Evolutionary conservation across 2,113 vertebrate species (phyloP).

Genomic region (Amblyornis subalaris): DNA sequence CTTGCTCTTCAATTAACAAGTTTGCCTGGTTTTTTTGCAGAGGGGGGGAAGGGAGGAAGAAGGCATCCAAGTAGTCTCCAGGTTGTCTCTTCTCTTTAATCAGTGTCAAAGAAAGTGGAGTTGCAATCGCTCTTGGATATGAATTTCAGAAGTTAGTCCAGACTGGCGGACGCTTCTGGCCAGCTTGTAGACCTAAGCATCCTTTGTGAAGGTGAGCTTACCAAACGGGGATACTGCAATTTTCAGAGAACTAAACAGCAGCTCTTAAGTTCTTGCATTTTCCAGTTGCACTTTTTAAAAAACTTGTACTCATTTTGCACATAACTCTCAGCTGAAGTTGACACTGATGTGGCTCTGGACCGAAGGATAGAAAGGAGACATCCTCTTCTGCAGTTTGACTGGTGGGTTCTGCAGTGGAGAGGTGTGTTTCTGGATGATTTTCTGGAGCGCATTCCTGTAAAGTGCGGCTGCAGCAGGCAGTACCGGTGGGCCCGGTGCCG

Average conservation of each 20-base stretch:
- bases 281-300: slow-evolving; percentile 39
- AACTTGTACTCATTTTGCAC: slow-evolving; percentile 74
- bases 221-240: slow-evolving; percentile 73
- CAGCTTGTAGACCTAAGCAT: slow-evolving; percentile 15
- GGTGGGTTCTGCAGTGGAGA: slow-evolving; percentile 4
- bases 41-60: slow-evolving; percentile 61
- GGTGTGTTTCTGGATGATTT: slow-evolving; percentile 22
- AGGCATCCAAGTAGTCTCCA: slow-evolving; percentile 33
- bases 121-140: neutral
- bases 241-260: slow-evolving; percentile 67
- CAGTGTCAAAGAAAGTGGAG: neutral
- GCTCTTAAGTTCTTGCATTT: slow-evolving; percentile 65
- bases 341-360: slow-evolving; percentile 31
- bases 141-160: slow-evolving; percentile 26
- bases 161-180: slow-evolving; percentile 2
- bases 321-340: slow-evolving; percentile 62
- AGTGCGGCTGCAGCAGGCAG: slow-evolving; percentile 20
- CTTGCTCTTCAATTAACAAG: slow-evolving; percentile 72
- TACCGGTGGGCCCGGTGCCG: neutral
- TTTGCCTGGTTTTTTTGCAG: slow-evolving; percentile 53
- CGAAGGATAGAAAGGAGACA: slow-evolving; percentile 11
- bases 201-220: slow-evolving; percentile 38
- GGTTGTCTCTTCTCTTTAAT: slow-evolving; percentile 49
- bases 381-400: slow-evolving; percentile 17
- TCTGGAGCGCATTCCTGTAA: slow-evolving; percentile 28